Evolutionary conservation across 2,113 vertebrate species (phyloP).

Genomic region (Centropus bengalensis): DNA sequence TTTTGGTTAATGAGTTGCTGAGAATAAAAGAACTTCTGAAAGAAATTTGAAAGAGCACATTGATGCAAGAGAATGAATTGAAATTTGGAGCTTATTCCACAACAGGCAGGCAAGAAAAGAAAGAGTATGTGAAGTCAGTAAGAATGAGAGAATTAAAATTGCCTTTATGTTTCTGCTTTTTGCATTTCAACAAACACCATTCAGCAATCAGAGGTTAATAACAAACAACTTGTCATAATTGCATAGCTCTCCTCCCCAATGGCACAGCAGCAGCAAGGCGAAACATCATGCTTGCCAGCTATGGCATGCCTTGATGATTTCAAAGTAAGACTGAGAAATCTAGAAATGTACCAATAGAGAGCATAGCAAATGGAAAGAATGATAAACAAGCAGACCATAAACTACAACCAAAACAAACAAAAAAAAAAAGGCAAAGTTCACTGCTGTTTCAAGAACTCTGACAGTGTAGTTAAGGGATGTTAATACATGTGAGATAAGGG

Average conservation of each 20-base stretch:
- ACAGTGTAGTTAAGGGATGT: background rate
- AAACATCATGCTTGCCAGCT: conserved; percentile 1
- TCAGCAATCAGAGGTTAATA: conserved; percentile 54
- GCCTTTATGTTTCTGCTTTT: conserved; percentile 47
- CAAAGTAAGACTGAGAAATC: background rate
- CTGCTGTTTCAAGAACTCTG: background rate
- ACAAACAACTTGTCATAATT: conserved; percentile 47
- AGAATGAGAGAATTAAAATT: conserved; percentile 50
- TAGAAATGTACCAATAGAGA: conserved; percentile 12
- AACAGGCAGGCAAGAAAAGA: background rate
- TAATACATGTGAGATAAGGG: background rate
- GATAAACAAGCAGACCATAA: background rate
- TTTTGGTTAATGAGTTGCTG: background rate
- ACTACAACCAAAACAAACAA: background rate
- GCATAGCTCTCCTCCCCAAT: conserved; percentile 32
- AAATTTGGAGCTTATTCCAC: conserved; percentile 24
- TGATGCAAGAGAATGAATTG: conserved; percentile 11
- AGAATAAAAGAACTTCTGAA: conserved; percentile 37
- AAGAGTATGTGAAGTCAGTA: conserved; percentile 20
- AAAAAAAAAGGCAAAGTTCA: background rate
- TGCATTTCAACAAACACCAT: conserved; percentile 17
- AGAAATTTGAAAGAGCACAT: conserved; percentile 36
- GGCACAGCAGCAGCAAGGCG: background rate
- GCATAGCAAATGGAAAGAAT: background rate
- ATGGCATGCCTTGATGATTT: conserved; percentile 19